phyloP scores from a whole-genome alignment of 2,888 invertebrate species.

The Oxyteleia sp. region DNA sequence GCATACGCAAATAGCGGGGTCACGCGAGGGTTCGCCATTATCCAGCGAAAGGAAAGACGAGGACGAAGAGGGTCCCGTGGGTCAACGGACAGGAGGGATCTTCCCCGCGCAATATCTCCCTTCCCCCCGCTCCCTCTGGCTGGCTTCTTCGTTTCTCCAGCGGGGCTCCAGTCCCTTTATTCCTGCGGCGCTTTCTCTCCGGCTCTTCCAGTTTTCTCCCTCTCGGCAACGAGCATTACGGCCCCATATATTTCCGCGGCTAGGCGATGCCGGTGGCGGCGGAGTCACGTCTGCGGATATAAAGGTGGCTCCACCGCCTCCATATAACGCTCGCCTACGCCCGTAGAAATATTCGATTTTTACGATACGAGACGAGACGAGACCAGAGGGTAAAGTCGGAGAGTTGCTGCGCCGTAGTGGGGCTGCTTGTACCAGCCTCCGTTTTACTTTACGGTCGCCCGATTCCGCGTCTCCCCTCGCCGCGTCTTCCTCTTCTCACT shows the following conservation, averaged over 20 bases:
- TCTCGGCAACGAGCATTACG: slow-evolving; percentile 80
- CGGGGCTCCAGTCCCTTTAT: slow-evolving; percentile 65
- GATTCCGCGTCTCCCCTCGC: slow-evolving; percentile 45
- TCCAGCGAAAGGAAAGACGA: slow-evolving; percentile 39
- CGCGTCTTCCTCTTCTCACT: slow-evolving; percentile 20
- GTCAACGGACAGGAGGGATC: slow-evolving; percentile 78
- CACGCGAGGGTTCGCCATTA: slow-evolving; percentile 78
- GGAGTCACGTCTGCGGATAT: slow-evolving; percentile 81
- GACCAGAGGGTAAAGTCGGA: slow-evolving; percentile 66
- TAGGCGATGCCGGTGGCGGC: slow-evolving; percentile 72
- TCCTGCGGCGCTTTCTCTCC: slow-evolving; percentile 43
- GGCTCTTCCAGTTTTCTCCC: slow-evolving; percentile 70
- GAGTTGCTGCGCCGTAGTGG: slow-evolving; percentile 42
- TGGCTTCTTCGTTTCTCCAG: slow-evolving; percentile 52
- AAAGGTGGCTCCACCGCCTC: slow-evolving; percentile 81
- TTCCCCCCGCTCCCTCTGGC: slow-evolving; percentile 25
- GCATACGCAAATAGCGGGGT: slow-evolving; percentile 83
- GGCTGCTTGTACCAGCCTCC: slow-evolving; percentile 71
- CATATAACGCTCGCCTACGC: slow-evolving; percentile 79
- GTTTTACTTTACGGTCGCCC: slow-evolving; percentile 74
- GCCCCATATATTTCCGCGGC: slow-evolving; percentile 82
- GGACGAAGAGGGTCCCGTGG: slow-evolving; percentile 75
- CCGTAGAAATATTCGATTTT: slow-evolving; percentile 85
- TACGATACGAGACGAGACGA: slow-evolving; percentile 81
- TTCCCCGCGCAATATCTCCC: background rate